Evolutionary conservation across 1,140 invertebrate species (phyloP).

Genomic region (Apis florea): DNA sequence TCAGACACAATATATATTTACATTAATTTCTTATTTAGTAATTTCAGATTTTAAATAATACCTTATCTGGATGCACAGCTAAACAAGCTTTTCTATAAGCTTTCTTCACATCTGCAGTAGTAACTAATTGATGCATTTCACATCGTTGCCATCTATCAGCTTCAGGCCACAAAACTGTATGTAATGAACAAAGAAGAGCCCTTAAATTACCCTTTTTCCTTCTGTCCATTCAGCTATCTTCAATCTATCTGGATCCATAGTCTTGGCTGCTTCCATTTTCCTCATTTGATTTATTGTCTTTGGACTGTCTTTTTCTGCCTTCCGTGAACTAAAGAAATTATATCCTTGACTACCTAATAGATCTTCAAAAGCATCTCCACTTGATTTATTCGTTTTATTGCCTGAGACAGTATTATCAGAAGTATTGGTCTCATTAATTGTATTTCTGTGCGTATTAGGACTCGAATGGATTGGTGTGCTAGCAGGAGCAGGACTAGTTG

Average conservation of each 20-base stretch:
- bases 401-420: background rate
- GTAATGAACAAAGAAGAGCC: constrained; percentile 95
- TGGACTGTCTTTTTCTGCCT: constrained; percentile 88
- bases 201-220: constrained; percentile 98
- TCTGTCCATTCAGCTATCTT: constrained; percentile 92
- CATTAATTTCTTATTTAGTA: background rate
- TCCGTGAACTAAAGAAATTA: constrained; percentile 83
- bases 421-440: constrained; percentile 48
- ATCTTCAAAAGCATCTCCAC: constrained; percentile 92
- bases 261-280: constrained; percentile 91
- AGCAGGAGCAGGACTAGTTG: constrained; percentile 73
- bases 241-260: constrained; percentile 95
- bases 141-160: constrained; percentile 93
- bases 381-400: constrained; percentile 78
- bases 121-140: constrained; percentile 96
- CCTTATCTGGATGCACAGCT: constrained; percentile 99
- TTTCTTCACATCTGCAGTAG: constrained; percentile 96
- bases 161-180: constrained; percentile 96
- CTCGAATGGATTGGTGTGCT: constrained; percentile 77
- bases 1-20: background rate
- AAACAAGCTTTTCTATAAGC: constrained; percentile 97
- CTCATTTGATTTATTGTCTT: constrained; percentile 96
- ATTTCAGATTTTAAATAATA: constrained; percentile 72
- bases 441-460: constrained; percentile 72
- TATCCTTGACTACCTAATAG: constrained; percentile 94